Conservation (phyloP, 2,113 vertebrate genomes). For the Ivindomyrus marchei region DNA sequence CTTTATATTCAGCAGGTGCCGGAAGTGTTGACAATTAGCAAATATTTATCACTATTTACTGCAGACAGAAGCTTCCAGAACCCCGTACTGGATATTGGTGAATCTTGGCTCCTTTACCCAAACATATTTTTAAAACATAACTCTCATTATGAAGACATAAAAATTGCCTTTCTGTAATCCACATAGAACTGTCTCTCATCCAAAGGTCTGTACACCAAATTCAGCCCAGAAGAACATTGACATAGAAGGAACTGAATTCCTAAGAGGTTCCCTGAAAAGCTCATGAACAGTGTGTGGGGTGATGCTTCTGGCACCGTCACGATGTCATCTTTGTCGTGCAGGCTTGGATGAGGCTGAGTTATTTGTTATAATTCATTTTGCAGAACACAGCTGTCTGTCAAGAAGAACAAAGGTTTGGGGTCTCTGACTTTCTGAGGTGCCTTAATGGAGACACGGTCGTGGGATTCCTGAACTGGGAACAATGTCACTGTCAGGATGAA, state of each 20-base stretch:
- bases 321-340: background rate
- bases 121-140: background rate
- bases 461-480: background rate
- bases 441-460: background rate
- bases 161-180: background rate
- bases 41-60: background rate
- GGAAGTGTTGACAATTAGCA: background rate
- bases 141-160: background rate
- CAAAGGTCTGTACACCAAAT: background rate
- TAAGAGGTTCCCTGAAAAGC: background rate
- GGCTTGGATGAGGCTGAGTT: background rate
- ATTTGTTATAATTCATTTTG: background rate
- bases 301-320: background rate
- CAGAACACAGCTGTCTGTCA: background rate
- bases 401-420: background rate
- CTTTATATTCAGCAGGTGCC: background rate
- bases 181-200: background rate
- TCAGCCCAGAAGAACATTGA: background rate
- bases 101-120: background rate
- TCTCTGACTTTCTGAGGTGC: background rate
- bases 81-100: background rate
- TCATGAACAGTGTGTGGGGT: background rate
- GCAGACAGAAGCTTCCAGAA: background rate
- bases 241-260: background rate
- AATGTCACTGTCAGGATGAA: background rate